phyloP scores from a whole-genome alignment of 2,113 vertebrate genomes.

The Parus major region DNA sequence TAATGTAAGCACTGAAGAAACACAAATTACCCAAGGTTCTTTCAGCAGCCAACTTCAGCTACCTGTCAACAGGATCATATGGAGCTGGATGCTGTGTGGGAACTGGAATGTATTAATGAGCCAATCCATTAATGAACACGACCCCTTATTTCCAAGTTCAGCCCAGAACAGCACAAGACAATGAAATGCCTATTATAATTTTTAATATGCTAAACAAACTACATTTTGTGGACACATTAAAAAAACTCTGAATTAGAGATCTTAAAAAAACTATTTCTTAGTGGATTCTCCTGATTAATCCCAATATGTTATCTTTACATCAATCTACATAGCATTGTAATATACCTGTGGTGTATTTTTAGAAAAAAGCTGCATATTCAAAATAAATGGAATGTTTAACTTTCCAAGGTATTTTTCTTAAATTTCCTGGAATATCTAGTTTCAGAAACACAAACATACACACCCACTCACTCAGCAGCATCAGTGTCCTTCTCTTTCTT shows the following conservation, averaged over 20 bases:
- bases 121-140: not conserved
- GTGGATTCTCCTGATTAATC: not conserved
- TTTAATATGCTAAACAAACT: not conserved
- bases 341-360: not conserved
- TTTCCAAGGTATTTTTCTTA: not conserved
- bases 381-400: not conserved
- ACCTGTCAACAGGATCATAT: not conserved
- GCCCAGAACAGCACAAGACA: not conserved
- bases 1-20: not conserved
- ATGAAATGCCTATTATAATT: not conserved
- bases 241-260: not conserved
- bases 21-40: not conserved
- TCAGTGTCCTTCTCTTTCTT: not conserved
- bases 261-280: not conserved
- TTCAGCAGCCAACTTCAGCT: not conserved
- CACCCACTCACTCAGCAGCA: not conserved
- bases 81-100: not conserved
- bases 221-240: not conserved
- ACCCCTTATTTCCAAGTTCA: not conserved
- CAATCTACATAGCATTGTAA: not conserved
- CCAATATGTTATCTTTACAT: rapidly evolving
- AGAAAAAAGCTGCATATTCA: not conserved
- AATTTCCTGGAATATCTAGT: not conserved
- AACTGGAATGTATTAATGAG: not conserved
- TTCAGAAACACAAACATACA: not conserved